These are phyloP conservation scores for Leptobrachium leishanense DNA, from an alignment of 2,113 vertebrate genomes.

Conservation along the genomic window DNA sequence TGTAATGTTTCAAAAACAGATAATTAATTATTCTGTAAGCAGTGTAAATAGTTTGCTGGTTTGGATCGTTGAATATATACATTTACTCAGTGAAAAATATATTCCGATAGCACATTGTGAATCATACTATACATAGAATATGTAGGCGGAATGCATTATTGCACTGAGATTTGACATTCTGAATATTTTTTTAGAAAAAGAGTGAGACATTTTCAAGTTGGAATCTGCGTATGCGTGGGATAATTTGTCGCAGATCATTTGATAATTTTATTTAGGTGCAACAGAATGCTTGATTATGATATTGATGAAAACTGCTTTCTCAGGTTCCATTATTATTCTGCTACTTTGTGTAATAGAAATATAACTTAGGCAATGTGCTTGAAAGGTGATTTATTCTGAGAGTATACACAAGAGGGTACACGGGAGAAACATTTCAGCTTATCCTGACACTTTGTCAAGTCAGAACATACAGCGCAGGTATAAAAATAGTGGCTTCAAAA, in stretches of 20 bases:
- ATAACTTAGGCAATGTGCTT: background rate
- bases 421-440: background rate
- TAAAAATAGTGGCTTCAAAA: background rate
- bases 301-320: background rate
- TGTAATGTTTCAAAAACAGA: too few species aligned
- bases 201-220: background rate
- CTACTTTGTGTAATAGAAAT: background rate
- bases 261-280: background rate
- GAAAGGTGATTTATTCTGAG: conserved; percentile 2
- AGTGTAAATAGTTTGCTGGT: background rate
- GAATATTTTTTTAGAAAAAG: conserved; percentile 1
- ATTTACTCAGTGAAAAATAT: background rate
- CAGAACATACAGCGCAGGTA: background rate
- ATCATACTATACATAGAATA: conserved; percentile 27
- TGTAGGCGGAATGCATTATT: conserved; percentile 28
- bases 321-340: background rate
- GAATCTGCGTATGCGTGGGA: background rate
- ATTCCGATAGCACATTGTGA: background rate
- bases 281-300: background rate
- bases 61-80: background rate
- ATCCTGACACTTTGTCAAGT: background rate
- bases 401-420: background rate
- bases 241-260: background rate
- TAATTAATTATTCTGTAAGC: too few species aligned
- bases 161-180: background rate